A percentile compares a stretch with the other conserved stretches of the same genome.
phyloP scores from a whole-genome alignment of 2,113 vertebrate species.

The Bujurquina vittata region DNA sequence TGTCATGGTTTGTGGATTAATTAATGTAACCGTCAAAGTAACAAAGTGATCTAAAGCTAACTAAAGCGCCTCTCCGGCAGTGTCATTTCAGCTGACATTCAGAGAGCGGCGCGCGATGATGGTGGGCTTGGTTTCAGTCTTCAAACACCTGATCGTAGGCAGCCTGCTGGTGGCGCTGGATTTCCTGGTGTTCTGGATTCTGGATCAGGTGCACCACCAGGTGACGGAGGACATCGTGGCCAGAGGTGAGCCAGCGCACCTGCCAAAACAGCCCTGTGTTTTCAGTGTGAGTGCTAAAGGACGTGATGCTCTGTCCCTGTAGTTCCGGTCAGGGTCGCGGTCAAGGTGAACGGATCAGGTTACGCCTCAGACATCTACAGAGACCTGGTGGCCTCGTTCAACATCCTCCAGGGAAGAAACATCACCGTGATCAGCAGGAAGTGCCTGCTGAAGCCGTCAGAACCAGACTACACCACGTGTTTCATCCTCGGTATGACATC shows the following conservation, averaged over 20 bases:
- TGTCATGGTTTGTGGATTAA: not conserved
- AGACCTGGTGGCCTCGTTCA: slow-evolving; percentile 85
- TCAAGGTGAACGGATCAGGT: slow-evolving; percentile 83
- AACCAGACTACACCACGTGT: slow-evolving; percentile 74
- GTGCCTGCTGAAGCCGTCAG: slow-evolving; percentile 80
- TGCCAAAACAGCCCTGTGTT: accelerated
- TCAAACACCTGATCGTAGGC: slow-evolving; percentile 76
- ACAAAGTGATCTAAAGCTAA: not conserved
- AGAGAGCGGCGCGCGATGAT: slow-evolving; percentile 64
- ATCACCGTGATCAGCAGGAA: slow-evolving; percentile 84
- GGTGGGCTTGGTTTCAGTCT: slow-evolving; percentile 60
- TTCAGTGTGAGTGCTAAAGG: not conserved
- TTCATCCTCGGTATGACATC: slow-evolving; percentile 42
- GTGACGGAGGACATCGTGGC: slow-evolving; percentile 81
- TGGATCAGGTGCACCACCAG: slow-evolving; percentile 85
- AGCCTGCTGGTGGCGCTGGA: slow-evolving; percentile 83
- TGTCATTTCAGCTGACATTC: slow-evolving; percentile 56
- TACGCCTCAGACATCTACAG: slow-evolving; percentile 85
- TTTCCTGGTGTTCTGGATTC: slow-evolving; percentile 89
- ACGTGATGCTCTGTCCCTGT: not conserved
- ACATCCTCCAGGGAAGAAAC: slow-evolving; percentile 83
- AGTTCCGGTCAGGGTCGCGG: slow-evolving; percentile 80
- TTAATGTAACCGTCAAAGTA: too few relatives aligned
- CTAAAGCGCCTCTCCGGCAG: not conserved
- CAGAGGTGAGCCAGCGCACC: slow-evolving; percentile 65